A percentile compares a stretch with the other conserved stretches of the same genome.
phyloP scores from a whole-genome alignment of 2,888 invertebrate genomes.

The Hecatera dysodea region DNA sequence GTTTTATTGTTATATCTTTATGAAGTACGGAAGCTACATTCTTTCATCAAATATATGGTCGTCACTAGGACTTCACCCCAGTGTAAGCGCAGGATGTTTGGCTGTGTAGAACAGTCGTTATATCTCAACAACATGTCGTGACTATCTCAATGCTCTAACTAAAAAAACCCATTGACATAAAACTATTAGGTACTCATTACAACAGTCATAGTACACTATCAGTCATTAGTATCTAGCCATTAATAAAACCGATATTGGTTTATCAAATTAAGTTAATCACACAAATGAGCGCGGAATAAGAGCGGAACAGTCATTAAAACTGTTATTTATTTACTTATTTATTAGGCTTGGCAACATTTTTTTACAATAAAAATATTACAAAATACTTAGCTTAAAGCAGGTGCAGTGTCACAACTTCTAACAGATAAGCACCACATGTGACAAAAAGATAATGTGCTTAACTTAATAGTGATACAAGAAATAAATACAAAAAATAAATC shows the following conservation, averaged over 20 bases:
- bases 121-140: not conserved
- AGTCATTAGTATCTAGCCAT: not conserved
- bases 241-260: constrained; percentile 9
- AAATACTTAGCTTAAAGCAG: too few species aligned
- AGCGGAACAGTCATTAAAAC: constrained; percentile 8
- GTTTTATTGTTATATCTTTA: constrained; percentile 39
- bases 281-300: constrained; percentile 22
- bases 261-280: constrained; percentile 12
- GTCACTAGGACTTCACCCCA: not conserved
- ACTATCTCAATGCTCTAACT: too few species aligned
- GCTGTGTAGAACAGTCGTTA: not conserved
- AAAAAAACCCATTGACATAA: not conserved
- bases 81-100: too few species aligned
- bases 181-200: not conserved
- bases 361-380: too few species aligned
- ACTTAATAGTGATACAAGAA: too few species aligned
- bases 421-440: too few species aligned
- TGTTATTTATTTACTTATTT: too few species aligned
- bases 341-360: too few species aligned
- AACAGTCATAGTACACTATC: not conserved
- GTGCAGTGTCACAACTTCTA: too few species aligned
- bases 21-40: constrained; percentile 36
- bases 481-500: too few species aligned
- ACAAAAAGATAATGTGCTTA: too few species aligned
- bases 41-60: constrained; percentile 10